phyloP scores from a whole-genome alignment of 2,888 invertebrate genomes.

The Pseudanteris insignis region DNA sequence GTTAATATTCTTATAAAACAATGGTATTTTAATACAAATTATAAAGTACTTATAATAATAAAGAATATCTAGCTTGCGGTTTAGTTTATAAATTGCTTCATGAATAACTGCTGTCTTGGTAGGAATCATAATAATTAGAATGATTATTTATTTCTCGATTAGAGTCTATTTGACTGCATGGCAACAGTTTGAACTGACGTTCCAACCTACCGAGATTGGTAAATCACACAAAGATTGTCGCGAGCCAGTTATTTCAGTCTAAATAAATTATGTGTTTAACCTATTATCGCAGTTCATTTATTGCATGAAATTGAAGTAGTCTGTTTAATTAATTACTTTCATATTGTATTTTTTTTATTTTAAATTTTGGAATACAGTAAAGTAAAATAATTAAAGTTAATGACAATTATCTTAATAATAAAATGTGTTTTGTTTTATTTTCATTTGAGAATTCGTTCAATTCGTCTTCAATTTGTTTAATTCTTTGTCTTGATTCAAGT shows the following conservation, averaged over 20 bases:
- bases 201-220: constrained; percentile 10
- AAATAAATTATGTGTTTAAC: constrained; percentile 30
- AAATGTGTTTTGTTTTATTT: too few species aligned
- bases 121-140: constrained; percentile 1
- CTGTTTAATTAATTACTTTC: too few species aligned
- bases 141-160: neutral
- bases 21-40: constrained; percentile 49
- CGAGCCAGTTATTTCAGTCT: constrained; percentile 15
- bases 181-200: constrained; percentile 2
- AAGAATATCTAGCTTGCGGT: neutral
- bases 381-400: too few species aligned
- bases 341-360: constrained; percentile 1
- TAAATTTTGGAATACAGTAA: neutral
- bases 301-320: too few species aligned
- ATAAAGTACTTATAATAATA: constrained; percentile 49
- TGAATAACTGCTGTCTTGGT: constrained; percentile 11
- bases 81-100: constrained; percentile 3
- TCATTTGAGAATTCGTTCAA: too few species aligned
- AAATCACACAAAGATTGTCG: constrained; percentile 18
- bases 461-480: too few species aligned
- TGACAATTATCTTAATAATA: too few species aligned
- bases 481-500: too few species aligned
- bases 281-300: too few species aligned
- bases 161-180: constrained; percentile 1
- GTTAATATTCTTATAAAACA: constrained; percentile 51